phyloP scores from a whole-genome alignment of 2,797 vertebrate genomes.

The Sebastes ruberrimus region DNA sequence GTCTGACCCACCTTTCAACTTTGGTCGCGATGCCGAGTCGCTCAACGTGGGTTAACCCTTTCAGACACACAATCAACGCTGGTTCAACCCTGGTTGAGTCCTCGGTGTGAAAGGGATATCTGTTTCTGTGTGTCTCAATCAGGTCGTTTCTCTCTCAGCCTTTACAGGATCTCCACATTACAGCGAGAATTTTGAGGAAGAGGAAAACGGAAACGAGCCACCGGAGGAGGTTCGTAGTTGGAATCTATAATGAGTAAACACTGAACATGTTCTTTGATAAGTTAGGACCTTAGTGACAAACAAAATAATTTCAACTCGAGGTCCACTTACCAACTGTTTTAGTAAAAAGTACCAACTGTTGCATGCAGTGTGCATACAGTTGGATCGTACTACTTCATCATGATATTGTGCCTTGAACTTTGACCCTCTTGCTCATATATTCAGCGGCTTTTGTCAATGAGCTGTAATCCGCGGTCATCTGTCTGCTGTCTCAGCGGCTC shows the following conservation, averaged over 20 bases:
- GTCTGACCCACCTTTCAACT: too few species aligned
- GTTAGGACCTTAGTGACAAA: not conserved
- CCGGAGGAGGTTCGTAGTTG: constrained; percentile 57
- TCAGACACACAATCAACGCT: too few species aligned
- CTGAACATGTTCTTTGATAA: not conserved
- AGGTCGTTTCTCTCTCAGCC: not conserved
- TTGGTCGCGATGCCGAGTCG: too few species aligned
- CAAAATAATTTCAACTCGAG: not conserved
- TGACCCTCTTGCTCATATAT: not conserved
- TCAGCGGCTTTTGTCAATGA: not conserved
- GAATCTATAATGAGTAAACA: not conserved
- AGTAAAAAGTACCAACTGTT: not conserved
- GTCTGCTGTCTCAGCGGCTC: not conserved
- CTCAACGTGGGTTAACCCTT: too few species aligned
- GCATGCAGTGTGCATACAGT: not conserved
- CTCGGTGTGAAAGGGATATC: too few species aligned
- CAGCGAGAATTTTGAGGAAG: constrained; percentile 83
- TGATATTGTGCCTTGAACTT: not conserved
- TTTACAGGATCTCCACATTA: constrained; percentile 68
- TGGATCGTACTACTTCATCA: not conserved
- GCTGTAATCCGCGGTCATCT: not conserved
- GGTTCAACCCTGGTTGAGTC: too few species aligned
- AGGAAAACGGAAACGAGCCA: constrained; percentile 47
- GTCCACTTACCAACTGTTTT: not conserved
- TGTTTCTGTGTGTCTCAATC: not conserved